Conservation (phyloP, 2,888 invertebrate genomes). For the Acleris literana region DNA sequence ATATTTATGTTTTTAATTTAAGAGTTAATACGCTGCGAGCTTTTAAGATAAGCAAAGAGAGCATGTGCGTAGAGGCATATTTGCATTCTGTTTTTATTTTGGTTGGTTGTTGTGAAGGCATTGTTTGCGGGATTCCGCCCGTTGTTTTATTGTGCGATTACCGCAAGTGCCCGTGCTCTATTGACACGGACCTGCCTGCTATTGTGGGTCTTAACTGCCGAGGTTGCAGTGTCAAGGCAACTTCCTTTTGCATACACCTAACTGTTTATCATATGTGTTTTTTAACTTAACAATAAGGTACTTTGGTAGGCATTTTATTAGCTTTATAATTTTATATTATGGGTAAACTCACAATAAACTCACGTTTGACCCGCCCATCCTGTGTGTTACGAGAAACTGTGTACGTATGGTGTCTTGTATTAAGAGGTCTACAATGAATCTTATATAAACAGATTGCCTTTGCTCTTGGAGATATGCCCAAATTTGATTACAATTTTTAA, state of each 20-base stretch:
- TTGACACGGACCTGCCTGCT: constrained; percentile 62
- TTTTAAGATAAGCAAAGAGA: background rate
- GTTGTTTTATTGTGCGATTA: constrained; percentile 62
- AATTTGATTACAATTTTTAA: too few species aligned
- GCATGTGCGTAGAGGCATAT: background rate
- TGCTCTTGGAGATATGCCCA: too few species aligned
- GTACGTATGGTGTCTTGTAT: too few species aligned
- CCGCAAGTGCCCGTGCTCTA: constrained; percentile 64
- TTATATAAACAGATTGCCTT: too few species aligned
- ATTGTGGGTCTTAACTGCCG: constrained; percentile 59
- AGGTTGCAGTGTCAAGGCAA: constrained; percentile 74
- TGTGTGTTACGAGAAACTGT: too few species aligned
- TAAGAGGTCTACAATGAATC: too few species aligned
- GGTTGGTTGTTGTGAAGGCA: constrained; percentile 46
- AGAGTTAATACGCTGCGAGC: background rate
- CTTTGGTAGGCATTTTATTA: too few species aligned
- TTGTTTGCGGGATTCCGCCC: constrained; percentile 58
- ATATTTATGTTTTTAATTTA: too few species aligned
- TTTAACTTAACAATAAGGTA: too few species aligned
- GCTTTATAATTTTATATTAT: too few species aligned
- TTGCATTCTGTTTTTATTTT: constrained; percentile 52
- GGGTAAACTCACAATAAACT: too few species aligned
- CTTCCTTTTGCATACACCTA: constrained; percentile 46
- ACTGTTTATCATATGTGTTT: constrained; percentile 43
- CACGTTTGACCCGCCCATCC: too few species aligned